Percentiles rank a stretch among this genome's conserved stretches.
These are phyloP conservation scores for Polypterus bichir DNA, from an alignment of 2,113 vertebrate genomes.

Conservation along the genomic window DNA sequence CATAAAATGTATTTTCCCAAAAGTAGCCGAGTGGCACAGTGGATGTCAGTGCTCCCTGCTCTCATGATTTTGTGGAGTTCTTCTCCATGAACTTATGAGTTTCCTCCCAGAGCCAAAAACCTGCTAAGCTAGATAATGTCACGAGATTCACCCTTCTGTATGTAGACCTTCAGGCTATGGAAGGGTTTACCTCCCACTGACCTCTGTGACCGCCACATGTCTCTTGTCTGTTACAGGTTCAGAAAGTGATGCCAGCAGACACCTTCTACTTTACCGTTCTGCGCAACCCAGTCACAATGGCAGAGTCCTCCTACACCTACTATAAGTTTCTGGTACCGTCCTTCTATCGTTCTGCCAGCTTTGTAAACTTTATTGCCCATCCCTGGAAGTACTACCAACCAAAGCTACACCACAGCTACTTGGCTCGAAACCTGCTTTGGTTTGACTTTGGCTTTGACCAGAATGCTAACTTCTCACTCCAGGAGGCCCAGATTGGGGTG, in stretches of 20 bases:
- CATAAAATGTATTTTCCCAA: no score
- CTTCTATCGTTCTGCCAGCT: constrained; percentile 59
- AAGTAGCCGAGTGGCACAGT: no score
- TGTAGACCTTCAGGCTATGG: no score
- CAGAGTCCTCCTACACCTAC: constrained; percentile 76
- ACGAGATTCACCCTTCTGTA: no score
- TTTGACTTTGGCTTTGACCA: constrained; percentile 67
- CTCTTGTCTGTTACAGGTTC: constrained; percentile 44
- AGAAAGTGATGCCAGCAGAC: constrained; percentile 73
- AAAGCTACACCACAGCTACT: constrained; percentile 62
- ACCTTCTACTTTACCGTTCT: constrained; percentile 85
- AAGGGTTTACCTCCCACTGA: no score
- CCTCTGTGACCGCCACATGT: no score
- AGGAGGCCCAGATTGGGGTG: constrained; percentile 33
- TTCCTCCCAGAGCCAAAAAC: no score
- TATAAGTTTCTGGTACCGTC: constrained; percentile 68
- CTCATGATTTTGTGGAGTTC: no score
- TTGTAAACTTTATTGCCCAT: constrained; percentile 61
- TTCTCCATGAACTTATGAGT: no score
- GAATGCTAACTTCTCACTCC: constrained; percentile 46
- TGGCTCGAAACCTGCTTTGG: constrained; percentile 74
- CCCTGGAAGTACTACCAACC: constrained; percentile 58
- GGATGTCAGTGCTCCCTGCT: no score
- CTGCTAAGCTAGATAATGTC: no score
- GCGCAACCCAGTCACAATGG: constrained; percentile 64